Evolutionary conservation across 1,140 invertebrate species (phyloP), one percentile per base, ranked within the genome.

Genomic region (Eupristina koningsbergeri): DNA sequence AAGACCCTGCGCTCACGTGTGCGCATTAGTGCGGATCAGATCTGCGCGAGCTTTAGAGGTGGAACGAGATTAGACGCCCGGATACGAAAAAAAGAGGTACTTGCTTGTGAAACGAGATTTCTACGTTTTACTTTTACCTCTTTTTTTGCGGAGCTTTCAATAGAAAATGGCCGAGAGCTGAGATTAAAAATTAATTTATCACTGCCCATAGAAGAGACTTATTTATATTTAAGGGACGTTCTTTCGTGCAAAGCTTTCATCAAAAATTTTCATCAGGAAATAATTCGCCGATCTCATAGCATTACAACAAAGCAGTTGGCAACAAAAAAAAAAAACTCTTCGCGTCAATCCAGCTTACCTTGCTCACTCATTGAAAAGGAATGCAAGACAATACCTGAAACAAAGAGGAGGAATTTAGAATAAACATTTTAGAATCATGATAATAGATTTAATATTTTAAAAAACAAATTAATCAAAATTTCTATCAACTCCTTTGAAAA

Each of bases 111-210:
- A 83, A 83, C 63, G 81, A 73, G 81, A 78, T 83, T 77, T 71
- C 47, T 26, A 26, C 61, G 74, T 83, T 76, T 69, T 77, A 31
- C 58, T 75, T 83, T 83, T 83, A 69, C 69, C n/a, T 47, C n/a
- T 41, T 36, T 81, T 31, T 77, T 22, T n/a, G n/a, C 67, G 0
- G 29, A 31, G 11, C 11, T n/a, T 47, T 77, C 61, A 22, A 69
- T 53, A 45, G 80, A 63, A 74, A 75, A 81, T 64, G 53, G 31
- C 0, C 39, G 58, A 17, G 26, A 0, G 76, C 47, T 75, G 80
- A 80, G 69, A 84, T 84, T 84, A 80, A 80, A 64, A 80, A 80
- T 84, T 47, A 69, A 84, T 84, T 74, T 31, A 80, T 79, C 76
- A 80, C 39, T 34, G 19, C n/a, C 36, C 45, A 19, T 26, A n/a